Evolutionary conservation across 2,797 vertebrate species (phyloP).

Genomic region (Chaunax sp.): DNA sequence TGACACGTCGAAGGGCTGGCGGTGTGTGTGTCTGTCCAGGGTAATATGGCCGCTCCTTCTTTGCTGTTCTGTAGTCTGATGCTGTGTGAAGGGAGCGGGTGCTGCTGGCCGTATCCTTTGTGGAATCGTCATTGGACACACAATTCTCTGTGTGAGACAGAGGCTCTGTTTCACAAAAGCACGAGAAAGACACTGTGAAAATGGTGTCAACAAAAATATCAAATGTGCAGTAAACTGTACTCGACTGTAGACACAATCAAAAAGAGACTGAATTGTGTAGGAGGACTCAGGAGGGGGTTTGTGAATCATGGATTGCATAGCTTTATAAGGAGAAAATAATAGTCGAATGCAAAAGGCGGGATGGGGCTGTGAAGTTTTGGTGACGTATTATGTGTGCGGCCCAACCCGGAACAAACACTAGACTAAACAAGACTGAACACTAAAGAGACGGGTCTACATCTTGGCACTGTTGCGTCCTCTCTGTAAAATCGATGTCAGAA

Average conservation of each 20-base stretch:
- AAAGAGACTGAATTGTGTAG: not conserved
- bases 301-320: too few species aligned
- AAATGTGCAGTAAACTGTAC: not conserved
- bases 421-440: too few species aligned
- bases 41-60: conserved; percentile 82
- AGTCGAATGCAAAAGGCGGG: too few species aligned
- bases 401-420: too few species aligned
- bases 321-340: too few species aligned
- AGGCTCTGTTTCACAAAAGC: conserved; percentile 70
- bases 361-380: too few species aligned
- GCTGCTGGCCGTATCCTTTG: conserved; percentile 80
- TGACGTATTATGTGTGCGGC: too few species aligned
- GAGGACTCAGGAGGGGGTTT: not conserved
- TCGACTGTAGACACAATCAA: too few species aligned
- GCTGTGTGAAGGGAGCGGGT: conserved; percentile 75
- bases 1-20: conserved; percentile 79
- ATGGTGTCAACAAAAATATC: not conserved
- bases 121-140: conserved; percentile 81
- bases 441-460: too few species aligned
- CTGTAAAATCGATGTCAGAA: too few species aligned
- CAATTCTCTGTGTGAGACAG: conserved; percentile 82
- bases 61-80: conserved; percentile 76
- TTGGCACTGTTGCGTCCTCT: too few species aligned
- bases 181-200: not conserved
- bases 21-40: conserved; percentile 73